Evolutionary conservation across 2,797 vertebrate genomes (phyloP).

Genomic region (Cryptoblepharus egeriae): DNA sequence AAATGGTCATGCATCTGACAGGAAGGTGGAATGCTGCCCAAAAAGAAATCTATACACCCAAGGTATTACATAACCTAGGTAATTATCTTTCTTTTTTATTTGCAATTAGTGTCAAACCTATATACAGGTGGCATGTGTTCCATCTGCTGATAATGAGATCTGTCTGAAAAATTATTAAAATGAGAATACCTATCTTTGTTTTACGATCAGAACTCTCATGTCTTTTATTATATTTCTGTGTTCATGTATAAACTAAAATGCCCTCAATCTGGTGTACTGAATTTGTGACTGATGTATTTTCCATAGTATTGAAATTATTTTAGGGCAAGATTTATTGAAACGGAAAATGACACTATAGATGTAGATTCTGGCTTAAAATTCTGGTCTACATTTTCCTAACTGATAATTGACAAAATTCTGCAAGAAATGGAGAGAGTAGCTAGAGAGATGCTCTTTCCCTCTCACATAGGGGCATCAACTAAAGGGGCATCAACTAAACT

Average conservation of each 20-base stretch:
- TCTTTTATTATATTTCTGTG: conserved; percentile 6
- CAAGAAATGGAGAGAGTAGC: no score
- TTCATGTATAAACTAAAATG: neutral
- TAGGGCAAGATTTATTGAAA: neutral
- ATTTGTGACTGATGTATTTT: neutral
- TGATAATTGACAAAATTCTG: no score
- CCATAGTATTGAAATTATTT: neutral
- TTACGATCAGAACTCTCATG: neutral
- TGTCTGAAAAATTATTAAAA: conserved; percentile 10
- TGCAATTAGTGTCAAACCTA: neutral
- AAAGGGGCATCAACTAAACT: no score
- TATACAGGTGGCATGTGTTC: neutral
- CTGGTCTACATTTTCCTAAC: neutral
- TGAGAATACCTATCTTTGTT: neutral
- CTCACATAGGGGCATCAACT: no score
- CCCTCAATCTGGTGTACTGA: neutral
- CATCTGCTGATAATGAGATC: neutral
- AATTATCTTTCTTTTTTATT: no score
- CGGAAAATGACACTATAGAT: neutral
- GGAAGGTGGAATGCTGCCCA: neutral
- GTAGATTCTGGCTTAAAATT: neutral
- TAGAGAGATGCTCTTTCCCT: no score
- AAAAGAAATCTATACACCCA: no score
- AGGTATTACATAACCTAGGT: no score
- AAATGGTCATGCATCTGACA: no score